These are phyloP conservation scores for Naja naja DNA, from an alignment of 2,113 vertebrate genomes.

Conservation along the genomic window DNA sequence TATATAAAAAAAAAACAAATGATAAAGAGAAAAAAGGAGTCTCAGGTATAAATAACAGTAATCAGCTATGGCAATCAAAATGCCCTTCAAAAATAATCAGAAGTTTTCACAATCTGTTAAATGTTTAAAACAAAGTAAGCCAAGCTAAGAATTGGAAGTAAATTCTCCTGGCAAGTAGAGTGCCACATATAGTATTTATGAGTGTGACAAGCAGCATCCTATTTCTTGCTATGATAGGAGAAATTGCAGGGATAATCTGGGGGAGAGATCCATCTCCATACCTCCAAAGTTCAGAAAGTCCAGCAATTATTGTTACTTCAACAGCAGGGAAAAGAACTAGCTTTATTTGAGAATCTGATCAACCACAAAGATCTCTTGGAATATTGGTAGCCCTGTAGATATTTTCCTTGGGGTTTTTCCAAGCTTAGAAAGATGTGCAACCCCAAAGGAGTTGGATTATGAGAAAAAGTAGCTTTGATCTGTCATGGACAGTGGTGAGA, in stretches of 20 bases:
- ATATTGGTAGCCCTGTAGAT: neutral
- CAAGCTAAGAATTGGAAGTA: neutral
- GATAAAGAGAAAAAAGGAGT: neutral
- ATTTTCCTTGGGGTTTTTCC: neutral
- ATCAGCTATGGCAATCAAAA: neutral
- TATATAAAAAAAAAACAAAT: neutral
- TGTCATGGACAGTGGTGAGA: neutral
- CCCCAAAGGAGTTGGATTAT: neutral
- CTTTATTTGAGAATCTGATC: neutral
- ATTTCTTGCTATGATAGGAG: neutral
- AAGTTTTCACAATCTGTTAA: neutral
- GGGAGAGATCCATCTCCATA: neutral
- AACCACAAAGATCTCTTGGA: neutral
- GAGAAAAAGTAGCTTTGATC: neutral
- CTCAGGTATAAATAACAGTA: neutral
- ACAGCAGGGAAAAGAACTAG: neutral
- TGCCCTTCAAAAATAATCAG: neutral
- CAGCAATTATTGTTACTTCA: neutral
- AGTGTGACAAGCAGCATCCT: neutral
- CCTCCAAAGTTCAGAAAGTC: neutral
- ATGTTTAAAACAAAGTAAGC: neutral
- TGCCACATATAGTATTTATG: neutral
- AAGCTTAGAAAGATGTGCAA: neutral
- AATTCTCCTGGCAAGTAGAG: neutral
- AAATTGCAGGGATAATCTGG: neutral